These are phyloP conservation scores for Choloepus hoffmanni DNA, from an alignment of 2,113 vertebrate species.

Conservation along the genomic window DNA sequence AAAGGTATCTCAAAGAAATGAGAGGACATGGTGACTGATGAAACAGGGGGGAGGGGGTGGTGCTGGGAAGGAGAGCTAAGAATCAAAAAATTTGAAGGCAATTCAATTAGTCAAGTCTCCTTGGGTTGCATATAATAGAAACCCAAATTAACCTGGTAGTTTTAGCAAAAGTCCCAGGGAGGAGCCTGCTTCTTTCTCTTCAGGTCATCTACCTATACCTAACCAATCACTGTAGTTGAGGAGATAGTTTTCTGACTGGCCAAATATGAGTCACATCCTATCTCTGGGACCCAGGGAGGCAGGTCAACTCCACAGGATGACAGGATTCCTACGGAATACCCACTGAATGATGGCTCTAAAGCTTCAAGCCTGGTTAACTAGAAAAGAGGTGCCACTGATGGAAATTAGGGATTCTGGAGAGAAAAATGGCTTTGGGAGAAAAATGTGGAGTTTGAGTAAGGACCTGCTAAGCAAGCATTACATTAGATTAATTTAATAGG, in stretches of 20 bases:
- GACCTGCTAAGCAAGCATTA: background rate
- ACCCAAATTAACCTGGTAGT: background rate
- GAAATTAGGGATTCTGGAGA: background rate
- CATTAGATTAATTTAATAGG: background rate
- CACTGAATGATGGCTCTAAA: background rate
- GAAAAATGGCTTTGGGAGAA: background rate
- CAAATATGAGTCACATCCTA: background rate
- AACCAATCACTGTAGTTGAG: background rate
- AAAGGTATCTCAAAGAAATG: background rate
- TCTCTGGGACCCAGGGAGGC: background rate
- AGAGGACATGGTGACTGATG: background rate
- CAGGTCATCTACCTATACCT: background rate
- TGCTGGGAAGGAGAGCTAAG: background rate
- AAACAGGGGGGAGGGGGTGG: background rate
- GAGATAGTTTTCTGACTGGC: background rate
- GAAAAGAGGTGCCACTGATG: background rate
- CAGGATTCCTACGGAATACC: background rate
- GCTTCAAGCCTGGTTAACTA: background rate
- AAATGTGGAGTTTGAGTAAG: background rate
- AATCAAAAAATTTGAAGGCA: background rate
- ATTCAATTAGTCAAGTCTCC: conserved; percentile 5
- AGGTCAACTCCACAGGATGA: background rate
- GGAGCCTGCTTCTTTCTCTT: background rate
- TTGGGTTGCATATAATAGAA: conserved; percentile 6
- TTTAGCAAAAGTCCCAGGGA: background rate